A percentile compares a stretch with the other conserved stretches of the same genome.
Evolutionary conservation across 2,888 invertebrate genomes (phyloP).

Genomic region (Ophion ellenae): DNA sequence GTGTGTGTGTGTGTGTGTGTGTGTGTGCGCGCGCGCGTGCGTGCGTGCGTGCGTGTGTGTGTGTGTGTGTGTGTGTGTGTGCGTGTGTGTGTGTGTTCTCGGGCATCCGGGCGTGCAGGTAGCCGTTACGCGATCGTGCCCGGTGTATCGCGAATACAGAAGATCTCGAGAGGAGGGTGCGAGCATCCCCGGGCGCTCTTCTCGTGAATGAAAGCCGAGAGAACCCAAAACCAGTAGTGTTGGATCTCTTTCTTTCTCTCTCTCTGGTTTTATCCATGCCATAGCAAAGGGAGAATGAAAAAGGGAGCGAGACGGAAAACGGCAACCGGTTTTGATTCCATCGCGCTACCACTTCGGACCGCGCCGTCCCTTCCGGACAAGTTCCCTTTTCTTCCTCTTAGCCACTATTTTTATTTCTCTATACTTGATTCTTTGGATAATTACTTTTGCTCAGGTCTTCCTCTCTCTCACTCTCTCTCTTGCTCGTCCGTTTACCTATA

Average conservation of each 20-base stretch:
- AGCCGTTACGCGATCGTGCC: slow-evolving; percentile 63
- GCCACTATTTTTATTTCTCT: slow-evolving; percentile 38
- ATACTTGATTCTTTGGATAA: slow-evolving; percentile 21
- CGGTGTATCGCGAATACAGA: slow-evolving; percentile 42
- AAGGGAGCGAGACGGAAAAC: slow-evolving; percentile 58
- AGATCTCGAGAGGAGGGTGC: slow-evolving; percentile 37
- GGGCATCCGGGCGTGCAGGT: slow-evolving; percentile 62
- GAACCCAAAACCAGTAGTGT: slow-evolving; percentile 58
- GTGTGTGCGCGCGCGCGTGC: no score
- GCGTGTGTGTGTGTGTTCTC: not conserved
- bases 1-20: not conserved
- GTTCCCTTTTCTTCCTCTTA: slow-evolving; percentile 17
- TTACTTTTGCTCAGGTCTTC: slow-evolving; percentile 36
- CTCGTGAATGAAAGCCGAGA: slow-evolving; percentile 59
- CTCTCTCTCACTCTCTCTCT: slow-evolving; percentile 25
- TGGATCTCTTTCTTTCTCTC: slow-evolving; percentile 38
- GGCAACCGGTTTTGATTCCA: slow-evolving; percentile 63
- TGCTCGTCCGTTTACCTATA: slow-evolving; percentile 20
- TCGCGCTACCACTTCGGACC: slow-evolving; percentile 37
- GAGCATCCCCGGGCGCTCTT: slow-evolving; percentile 62
- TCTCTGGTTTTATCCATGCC: slow-evolving; percentile 33
- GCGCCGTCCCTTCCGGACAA: slow-evolving; percentile 39
- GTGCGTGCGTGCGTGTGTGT: no score
- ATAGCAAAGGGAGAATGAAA: slow-evolving; percentile 65
- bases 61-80: no score